These are phyloP conservation scores for Enhydra lutris DNA, from an alignment of 2,113 vertebrate genomes.

Conservation along the genomic window DNA sequence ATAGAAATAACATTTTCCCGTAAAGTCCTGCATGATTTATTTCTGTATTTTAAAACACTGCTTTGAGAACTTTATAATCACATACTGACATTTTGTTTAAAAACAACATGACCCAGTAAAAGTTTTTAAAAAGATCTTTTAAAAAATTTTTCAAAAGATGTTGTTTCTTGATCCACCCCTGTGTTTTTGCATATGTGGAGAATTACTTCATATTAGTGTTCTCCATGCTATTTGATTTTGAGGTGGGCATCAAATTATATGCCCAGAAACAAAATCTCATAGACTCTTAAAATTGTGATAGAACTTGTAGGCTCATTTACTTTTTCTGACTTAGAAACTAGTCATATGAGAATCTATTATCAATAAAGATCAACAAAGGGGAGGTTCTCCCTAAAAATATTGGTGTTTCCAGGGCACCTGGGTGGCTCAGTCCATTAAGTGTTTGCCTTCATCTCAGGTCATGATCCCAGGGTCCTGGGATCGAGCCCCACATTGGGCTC, in stretches of 20 bases:
- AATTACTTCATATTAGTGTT: background rate
- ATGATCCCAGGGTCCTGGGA: no score
- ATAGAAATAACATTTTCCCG: constrained; percentile 6
- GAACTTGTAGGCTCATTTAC: background rate
- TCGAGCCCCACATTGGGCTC: no score
- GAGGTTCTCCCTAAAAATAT: background rate
- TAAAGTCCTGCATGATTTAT: constrained; percentile 16
- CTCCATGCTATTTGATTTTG: background rate
- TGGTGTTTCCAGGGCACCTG: background rate
- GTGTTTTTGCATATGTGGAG: background rate
- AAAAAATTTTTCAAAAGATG: background rate
- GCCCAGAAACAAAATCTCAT: background rate
- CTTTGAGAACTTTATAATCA: constrained; percentile 6
- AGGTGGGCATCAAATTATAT: background rate
- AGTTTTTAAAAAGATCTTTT: background rate
- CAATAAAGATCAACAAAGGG: background rate
- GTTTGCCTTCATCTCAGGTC: no score
- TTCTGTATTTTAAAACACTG: constrained; percentile 2
- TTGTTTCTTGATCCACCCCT: background rate
- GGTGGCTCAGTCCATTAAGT: no score
- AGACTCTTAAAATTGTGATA: background rate
- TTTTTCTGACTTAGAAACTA: background rate
- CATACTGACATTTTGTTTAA: constrained; percentile 28
- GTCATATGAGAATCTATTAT: background rate
- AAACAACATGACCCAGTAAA: constrained; percentile 32